A percentile compares a stretch with the other conserved stretches of the same genome.
Evolutionary conservation across 2,888 invertebrate species (phyloP).

Genomic region (Idaea straminata): DNA sequence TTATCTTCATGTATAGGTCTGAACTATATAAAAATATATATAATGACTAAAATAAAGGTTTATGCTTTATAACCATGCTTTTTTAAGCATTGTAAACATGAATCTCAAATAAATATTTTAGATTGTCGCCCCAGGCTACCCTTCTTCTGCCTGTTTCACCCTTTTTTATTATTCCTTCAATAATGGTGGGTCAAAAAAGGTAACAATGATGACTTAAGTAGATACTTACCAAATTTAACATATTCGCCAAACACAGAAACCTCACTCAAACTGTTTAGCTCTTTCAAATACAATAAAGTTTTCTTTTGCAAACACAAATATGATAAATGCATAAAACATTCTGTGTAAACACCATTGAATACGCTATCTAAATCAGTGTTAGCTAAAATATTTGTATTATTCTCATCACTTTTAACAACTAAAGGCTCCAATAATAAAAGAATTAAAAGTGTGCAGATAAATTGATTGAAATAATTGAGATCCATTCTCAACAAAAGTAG

Average conservation of each 20-base stretch:
- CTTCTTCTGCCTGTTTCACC: too few species aligned
- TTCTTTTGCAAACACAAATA: conserved; percentile 80
- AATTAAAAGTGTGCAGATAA: conserved; percentile 28
- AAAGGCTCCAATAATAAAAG: conserved; percentile 19
- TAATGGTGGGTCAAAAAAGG: too few species aligned
- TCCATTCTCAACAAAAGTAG: conserved; percentile 41
- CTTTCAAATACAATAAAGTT: conserved; percentile 77
- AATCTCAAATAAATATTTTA: too few species aligned
- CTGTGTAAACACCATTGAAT: conserved; percentile 74
- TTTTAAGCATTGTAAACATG: too few species aligned
- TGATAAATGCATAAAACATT: conserved; percentile 79
- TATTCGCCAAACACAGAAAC: conserved; percentile 78
- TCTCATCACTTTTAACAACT: conserved; percentile 21
- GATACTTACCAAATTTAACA: conserved; percentile 74
- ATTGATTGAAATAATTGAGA: conserved; percentile 23
- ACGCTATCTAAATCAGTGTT: conserved; percentile 49
- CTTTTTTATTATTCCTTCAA: too few species aligned
- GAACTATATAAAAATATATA: too few species aligned
- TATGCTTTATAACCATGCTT: too few species aligned
- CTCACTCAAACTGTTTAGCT: conserved; percentile 74
- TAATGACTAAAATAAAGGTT: too few species aligned
- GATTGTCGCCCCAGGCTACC: too few species aligned
- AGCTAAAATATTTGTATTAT: conserved; percentile 11
- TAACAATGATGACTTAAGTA: too few species aligned
- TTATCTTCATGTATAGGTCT: too few species aligned